Percentiles rank a stretch among this genome's conserved stretches.
These are phyloP conservation scores for Papilio helenus DNA, from an alignment of 1,140 invertebrate genomes.

Conservation along the genomic window DNA sequence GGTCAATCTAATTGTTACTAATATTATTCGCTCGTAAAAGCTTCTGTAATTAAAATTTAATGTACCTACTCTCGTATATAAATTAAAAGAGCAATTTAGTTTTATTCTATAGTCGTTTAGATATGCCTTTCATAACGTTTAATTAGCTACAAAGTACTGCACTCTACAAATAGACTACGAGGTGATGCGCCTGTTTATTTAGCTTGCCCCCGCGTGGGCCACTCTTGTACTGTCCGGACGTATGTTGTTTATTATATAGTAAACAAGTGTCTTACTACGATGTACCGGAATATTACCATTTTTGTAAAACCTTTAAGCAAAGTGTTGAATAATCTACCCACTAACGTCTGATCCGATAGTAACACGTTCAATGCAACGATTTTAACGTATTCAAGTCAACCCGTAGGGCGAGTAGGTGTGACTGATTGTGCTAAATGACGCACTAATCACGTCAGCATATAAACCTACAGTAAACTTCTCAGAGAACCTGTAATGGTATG, in stretches of 20 bases:
- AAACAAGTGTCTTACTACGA: background rate
- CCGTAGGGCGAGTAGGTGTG: background rate
- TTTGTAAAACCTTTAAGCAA: background rate
- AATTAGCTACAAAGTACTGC: background rate
- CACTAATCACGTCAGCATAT: background rate
- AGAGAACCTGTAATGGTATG: background rate
- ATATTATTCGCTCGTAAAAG: too few relatives aligned
- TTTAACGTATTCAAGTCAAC: background rate
- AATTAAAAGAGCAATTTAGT: background rate
- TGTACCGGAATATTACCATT: background rate
- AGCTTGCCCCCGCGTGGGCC: slow-evolving; percentile 3
- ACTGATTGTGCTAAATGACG: background rate
- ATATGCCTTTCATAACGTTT: background rate
- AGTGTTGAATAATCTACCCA: background rate
- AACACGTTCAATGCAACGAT: background rate
- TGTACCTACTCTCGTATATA: too few relatives aligned
- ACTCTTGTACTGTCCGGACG: slow-evolving; percentile 1
- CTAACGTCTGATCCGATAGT: background rate
- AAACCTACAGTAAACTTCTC: background rate
- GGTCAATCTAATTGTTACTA: too few relatives aligned
- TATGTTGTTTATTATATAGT: background rate
- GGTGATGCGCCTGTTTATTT: slow-evolving; percentile 3
- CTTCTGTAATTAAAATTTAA: too few relatives aligned
- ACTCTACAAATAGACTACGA: background rate
- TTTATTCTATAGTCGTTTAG: background rate